phyloP scores from a whole-genome alignment of 2,888 invertebrate genomes.

The Tetragonisca angustula region DNA sequence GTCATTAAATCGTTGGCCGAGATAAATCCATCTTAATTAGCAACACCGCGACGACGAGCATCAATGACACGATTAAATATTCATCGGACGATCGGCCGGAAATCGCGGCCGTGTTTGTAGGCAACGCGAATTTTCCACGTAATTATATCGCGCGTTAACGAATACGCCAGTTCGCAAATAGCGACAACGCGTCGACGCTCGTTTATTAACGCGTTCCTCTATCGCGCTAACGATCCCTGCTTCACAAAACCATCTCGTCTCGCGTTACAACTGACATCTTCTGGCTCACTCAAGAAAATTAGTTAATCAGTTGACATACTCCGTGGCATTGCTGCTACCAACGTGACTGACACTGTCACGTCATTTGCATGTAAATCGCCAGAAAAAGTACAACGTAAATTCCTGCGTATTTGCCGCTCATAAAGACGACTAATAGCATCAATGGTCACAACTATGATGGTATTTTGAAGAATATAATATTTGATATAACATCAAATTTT shows the following conservation, averaged over 20 bases:
- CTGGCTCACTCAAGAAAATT: slow-evolving; percentile 33
- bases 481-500: too few species aligned
- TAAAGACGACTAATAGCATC: too few species aligned
- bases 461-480: too few species aligned
- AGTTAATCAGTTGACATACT: slow-evolving; percentile 8
- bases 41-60: not conserved
- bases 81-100: slow-evolving; percentile 34
- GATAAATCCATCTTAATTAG: slow-evolving; percentile 53
- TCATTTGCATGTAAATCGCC: too few species aligned
- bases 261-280: slow-evolving; percentile 37
- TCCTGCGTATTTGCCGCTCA: too few species aligned
- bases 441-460: too few species aligned
- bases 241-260: slow-evolving; percentile 36
- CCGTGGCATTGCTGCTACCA: not conserved
- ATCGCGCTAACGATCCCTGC: slow-evolving; percentile 33
- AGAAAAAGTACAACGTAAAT: too few species aligned
- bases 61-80: slow-evolving; percentile 47
- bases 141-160: slow-evolving; percentile 53
- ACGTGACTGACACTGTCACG: not conserved
- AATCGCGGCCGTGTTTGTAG: slow-evolving; percentile 26
- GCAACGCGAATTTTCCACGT: slow-evolving; percentile 37
- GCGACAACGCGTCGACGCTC: slow-evolving; percentile 21
- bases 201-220: slow-evolving; percentile 45
- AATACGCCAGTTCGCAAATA: slow-evolving; percentile 45
- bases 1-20: slow-evolving; percentile 27